phyloP scores from a whole-genome alignment of 2,888 invertebrate genomes.

The Balanococcus diminutus region DNA sequence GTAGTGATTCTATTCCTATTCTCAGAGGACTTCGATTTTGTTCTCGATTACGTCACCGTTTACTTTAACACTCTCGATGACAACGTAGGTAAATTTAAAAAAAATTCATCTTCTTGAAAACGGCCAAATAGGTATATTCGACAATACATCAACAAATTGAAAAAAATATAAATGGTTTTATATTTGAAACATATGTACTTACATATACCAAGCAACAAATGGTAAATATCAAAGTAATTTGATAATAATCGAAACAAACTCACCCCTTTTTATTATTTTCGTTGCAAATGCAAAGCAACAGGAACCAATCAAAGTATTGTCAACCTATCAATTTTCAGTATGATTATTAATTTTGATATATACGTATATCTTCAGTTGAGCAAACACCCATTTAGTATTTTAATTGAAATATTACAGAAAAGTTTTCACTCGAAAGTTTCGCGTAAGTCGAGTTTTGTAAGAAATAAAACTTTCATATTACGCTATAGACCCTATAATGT shows the following conservation, averaged over 20 bases:
- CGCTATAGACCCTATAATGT: neutral
- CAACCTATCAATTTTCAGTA: too few species aligned
- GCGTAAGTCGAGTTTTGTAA: neutral
- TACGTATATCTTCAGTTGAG: neutral
- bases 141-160: too few species aligned
- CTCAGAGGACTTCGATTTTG: conserved; percentile 25
- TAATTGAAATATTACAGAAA: neutral
- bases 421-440: neutral
- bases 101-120: neutral
- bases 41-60: conserved; percentile 24
- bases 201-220: too few species aligned
- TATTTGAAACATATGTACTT: too few species aligned
- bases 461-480: neutral
- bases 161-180: too few species aligned
- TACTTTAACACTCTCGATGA: neutral
- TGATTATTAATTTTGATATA: too few species aligned
- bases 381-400: neutral
- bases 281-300: too few species aligned
- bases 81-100: neutral
- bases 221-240: too few species aligned
- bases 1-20: conserved; percentile 7
- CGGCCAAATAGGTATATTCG: too few species aligned
- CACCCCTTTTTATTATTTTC: too few species aligned
- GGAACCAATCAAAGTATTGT: too few species aligned
- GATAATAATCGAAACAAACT: too few species aligned